These are phyloP conservation scores for Magallana gigas DNA, from an alignment of 1,140 invertebrate species.

Conservation along the genomic window DNA sequence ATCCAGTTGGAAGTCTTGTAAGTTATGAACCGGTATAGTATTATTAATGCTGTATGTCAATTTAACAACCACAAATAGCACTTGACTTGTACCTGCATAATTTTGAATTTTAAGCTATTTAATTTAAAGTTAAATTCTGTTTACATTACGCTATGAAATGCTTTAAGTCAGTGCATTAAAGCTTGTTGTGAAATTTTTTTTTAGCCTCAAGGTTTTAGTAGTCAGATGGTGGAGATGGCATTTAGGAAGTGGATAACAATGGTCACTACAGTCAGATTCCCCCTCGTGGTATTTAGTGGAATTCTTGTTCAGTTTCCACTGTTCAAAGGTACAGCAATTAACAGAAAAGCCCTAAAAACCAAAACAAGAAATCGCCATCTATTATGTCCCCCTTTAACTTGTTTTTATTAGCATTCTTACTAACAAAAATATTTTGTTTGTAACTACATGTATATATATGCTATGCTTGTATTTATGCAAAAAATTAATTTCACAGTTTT, in stretches of 20 bases:
- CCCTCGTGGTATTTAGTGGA: slow-evolving; percentile 67
- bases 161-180: no score
- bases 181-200: slow-evolving; percentile 3
- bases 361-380: background rate
- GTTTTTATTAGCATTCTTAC: background rate
- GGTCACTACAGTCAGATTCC: slow-evolving; percentile 52
- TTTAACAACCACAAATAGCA: no score
- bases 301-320: slow-evolving; percentile 63
- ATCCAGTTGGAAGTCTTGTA: slow-evolving; percentile 63
- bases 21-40: slow-evolving; percentile 13
- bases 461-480: background rate
- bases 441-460: background rate
- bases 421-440: background rate
- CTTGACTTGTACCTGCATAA: no score
- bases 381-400: background rate
- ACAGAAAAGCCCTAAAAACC: background rate
- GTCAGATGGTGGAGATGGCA: slow-evolving; percentile 61
- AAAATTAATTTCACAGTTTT: no score
- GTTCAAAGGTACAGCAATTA: slow-evolving; percentile 52
- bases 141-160: no score
- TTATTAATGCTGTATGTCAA: no score
- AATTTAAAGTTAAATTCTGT: no score
- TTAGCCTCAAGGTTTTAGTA: slow-evolving; percentile 56
- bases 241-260: slow-evolving; percentile 64
- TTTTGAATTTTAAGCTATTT: no score